Percentiles rank a stretch among this genome's conserved stretches.
Evolutionary conservation across 2,888 invertebrate species (phyloP).

Genomic region (Bedellia somnulentella): DNA sequence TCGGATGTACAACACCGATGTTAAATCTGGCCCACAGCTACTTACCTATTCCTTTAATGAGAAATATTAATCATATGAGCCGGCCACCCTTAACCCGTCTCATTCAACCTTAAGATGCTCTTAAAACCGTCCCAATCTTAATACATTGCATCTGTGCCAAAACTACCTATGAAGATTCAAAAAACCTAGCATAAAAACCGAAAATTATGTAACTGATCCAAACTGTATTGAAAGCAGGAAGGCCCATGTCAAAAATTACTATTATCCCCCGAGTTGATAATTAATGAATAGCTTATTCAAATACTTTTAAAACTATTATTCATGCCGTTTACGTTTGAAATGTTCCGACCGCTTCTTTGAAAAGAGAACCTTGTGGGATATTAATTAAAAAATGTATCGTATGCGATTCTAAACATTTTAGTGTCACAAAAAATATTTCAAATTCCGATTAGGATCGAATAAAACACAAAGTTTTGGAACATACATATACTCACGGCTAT

Average conservation of each 20-base stretch:
- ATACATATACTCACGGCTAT: no score
- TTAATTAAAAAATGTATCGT: no score
- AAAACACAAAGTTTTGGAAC: no score
- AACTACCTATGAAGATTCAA: slow-evolving; percentile 25
- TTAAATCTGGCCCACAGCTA: no score
- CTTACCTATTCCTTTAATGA: no score
- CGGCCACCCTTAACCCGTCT: slow-evolving; percentile 6
- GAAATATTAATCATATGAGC: slow-evolving; percentile 42
- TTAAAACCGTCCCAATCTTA: slow-evolving; percentile 11
- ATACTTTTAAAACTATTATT: slow-evolving; percentile 61
- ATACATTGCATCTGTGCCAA: slow-evolving; percentile 37
- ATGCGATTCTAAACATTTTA: no score
- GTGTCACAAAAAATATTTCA: no score
- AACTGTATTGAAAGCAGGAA: slow-evolving; percentile 51
- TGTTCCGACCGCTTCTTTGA: slow-evolving; percentile 51
- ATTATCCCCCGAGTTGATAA: slow-evolving; percentile 46
- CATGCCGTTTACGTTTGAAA: slow-evolving; percentile 57
- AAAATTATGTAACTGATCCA: slow-evolving; percentile 47
- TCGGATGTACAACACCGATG: no score
- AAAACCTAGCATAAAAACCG: slow-evolving; percentile 15
- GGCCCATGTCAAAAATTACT: slow-evolving; percentile 57
- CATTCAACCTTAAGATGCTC: slow-evolving; percentile 6
- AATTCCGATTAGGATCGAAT: no score
- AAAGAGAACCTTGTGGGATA: slow-evolving; percentile 41
- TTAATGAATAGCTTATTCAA: slow-evolving; percentile 61